A percentile compares a stretch with the other conserved stretches of the same genome.
phyloP scores from a whole-genome alignment of 2,113 vertebrate species.

The Orcinus orca region DNA sequence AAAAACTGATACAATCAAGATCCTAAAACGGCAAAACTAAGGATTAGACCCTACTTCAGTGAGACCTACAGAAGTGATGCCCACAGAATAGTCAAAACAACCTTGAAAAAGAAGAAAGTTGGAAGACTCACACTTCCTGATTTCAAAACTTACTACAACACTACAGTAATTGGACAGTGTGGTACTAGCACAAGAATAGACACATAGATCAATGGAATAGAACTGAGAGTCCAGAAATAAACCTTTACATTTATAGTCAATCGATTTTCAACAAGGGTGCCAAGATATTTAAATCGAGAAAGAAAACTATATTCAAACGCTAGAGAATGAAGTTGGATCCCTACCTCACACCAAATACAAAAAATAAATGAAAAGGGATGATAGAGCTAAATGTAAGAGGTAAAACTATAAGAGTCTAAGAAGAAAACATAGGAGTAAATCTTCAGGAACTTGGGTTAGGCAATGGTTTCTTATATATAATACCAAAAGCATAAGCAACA shows the following conservation, averaged over 20 bases:
- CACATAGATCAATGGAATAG: not conserved
- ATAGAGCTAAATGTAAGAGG: not conserved
- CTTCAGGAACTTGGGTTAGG: not conserved
- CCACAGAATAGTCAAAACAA: not conserved
- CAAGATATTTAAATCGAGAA: not conserved
- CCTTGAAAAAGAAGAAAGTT: not conserved
- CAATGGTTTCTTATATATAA: not conserved
- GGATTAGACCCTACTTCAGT: not conserved
- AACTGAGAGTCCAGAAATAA: not conserved
- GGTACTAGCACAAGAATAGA: not conserved
- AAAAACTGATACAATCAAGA: not conserved
- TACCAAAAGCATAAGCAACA: not conserved
- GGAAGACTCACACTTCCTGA: not conserved
- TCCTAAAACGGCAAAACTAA: slow-evolving; percentile 17
- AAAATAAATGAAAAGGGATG: not conserved
- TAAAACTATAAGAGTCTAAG: not conserved
- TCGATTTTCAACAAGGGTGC: not conserved
- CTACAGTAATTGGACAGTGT: not conserved
- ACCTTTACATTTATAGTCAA: not conserved
- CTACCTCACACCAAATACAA: not conserved
- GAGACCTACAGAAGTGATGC: not conserved
- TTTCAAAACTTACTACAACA: not conserved
- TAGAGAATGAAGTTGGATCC: not conserved
- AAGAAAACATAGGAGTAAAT: not conserved
- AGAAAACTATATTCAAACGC: not conserved